Percentiles rank a stretch among this genome's conserved stretches.
Evolutionary conservation across 2,888 invertebrate genomes (phyloP).

Genomic region (Agrochola lychnidis): DNA sequence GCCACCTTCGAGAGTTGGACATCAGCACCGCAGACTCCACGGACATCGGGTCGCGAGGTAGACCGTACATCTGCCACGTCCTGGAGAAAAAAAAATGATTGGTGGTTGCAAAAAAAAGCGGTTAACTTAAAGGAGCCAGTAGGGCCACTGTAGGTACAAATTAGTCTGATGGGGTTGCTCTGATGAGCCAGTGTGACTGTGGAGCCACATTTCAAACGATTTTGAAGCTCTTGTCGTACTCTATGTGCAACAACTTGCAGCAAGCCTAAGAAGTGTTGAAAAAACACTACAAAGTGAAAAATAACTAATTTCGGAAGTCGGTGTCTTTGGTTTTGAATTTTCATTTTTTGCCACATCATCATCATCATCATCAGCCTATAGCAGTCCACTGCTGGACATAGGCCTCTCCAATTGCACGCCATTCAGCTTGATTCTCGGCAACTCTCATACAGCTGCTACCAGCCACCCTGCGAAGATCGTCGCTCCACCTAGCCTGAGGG

Average conservation of each 20-base stretch:
- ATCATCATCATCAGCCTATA: too few species aligned
- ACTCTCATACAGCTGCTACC: too few species aligned
- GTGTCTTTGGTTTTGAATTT: too few species aligned
- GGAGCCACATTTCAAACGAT: neutral
- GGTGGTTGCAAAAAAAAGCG: neutral
- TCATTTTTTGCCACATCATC: too few species aligned
- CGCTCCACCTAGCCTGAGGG: too few species aligned
- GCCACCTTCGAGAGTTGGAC: conserved; percentile 95
- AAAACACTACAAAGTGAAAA: too few species aligned
- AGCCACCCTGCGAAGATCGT: too few species aligned
- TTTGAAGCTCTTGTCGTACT: neutral
- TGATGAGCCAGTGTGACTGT: neutral
- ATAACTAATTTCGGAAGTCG: too few species aligned
- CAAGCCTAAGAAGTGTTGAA: neutral
- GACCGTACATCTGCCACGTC: conserved; percentile 95
- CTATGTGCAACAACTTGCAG: neutral
- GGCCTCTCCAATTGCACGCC: too few species aligned
- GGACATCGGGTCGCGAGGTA: conserved; percentile 96
- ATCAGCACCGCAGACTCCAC: conserved; percentile 97
- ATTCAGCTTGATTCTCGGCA: too few species aligned
- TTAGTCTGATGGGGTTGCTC: neutral
- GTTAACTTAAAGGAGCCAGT: neutral
- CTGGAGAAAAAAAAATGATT: conserved; percentile 64
- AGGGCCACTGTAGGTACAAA: neutral
- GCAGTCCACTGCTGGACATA: too few species aligned